phyloP scores from a whole-genome alignment of 2,113 vertebrate species.

The Tyto alba region DNA sequence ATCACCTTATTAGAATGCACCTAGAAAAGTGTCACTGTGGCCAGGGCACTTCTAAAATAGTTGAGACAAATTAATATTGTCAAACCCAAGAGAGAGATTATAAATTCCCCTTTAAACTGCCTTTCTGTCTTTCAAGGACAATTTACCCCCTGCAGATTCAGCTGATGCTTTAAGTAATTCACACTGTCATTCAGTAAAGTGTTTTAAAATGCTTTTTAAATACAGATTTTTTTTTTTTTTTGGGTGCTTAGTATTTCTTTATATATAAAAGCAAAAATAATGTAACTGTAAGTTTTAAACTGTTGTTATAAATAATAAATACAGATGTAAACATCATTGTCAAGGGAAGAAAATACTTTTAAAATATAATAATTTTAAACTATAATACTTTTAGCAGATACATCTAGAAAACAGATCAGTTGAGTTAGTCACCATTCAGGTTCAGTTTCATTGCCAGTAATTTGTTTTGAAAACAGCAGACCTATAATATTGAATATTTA shows the following conservation, averaged over 20 bases:
- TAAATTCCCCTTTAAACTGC: constrained; percentile 69
- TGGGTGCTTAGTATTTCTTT: not conserved
- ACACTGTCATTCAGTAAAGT: not conserved
- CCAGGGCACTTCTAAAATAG: constrained; percentile 60
- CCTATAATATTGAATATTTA: not conserved
- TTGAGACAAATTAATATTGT: constrained; percentile 77
- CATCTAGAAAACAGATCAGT: not conserved
- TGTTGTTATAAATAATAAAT: not conserved
- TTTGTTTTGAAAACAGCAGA: not conserved
- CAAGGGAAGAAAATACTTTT: not conserved
- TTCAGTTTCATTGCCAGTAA: not conserved
- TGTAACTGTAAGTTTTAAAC: not conserved
- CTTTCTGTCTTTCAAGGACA: constrained; percentile 71
- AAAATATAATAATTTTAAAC: not conserved
- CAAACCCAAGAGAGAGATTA: constrained; percentile 69
- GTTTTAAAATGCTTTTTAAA: constrained; percentile 29
- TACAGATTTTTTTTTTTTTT: not conserved
- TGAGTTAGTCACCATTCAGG: not conserved
- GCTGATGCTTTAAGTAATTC: constrained; percentile 45
- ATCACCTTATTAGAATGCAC: constrained; percentile 69
- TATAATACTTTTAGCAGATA: not conserved
- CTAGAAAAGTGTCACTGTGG: constrained; percentile 44
- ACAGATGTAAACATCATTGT: not conserved
- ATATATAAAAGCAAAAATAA: not conserved
- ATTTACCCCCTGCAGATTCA: constrained; percentile 60